These are phyloP conservation scores for Diplazon laetatorius DNA, from an alignment of 2,888 invertebrate species.

Conservation along the genomic window DNA sequence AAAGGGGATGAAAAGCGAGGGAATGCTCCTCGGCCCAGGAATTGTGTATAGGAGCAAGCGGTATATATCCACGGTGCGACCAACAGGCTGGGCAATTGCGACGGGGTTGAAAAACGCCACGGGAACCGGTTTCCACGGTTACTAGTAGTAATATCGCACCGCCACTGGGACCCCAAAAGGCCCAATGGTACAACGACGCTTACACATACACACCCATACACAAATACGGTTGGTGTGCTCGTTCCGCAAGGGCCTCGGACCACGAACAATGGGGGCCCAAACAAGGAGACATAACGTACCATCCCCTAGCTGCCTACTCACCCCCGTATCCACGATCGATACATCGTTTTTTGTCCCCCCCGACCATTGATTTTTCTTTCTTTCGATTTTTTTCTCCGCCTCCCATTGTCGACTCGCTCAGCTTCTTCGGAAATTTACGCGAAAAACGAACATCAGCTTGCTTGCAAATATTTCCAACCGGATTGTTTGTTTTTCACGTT, in stretches of 20 bases:
- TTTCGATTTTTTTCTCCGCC: conserved; percentile 6
- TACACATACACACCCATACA: background rate
- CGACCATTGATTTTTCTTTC: conserved; percentile 58
- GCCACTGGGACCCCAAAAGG: conserved; percentile 54
- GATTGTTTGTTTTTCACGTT: conserved; percentile 25
- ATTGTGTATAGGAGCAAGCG: conserved; percentile 38
- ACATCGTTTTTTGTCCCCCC: conserved; percentile 64
- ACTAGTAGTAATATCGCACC: conserved; percentile 19
- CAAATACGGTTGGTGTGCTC: conserved; percentile 23
- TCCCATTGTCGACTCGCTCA: conserved; percentile 2
- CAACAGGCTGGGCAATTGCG: conserved; percentile 18
- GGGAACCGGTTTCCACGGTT: conserved; percentile 35
- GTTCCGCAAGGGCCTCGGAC: conserved; percentile 54
- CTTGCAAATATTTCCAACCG: conserved; percentile 13
- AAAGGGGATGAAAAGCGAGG: conserved; percentile 57
- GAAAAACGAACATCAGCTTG: conserved; percentile 28
- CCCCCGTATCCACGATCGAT: conserved; percentile 55
- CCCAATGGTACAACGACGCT: conserved; percentile 53
- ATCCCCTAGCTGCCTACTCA: conserved; percentile 21
- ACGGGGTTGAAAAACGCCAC: conserved; percentile 60
- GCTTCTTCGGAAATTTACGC: conserved; percentile 37
- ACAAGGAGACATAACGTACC: conserved; percentile 53
- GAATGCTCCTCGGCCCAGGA: conserved; percentile 3
- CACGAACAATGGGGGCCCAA: conserved; percentile 65
- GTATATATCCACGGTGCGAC: conserved; percentile 61